phyloP scores from a whole-genome alignment of 2,888 invertebrate genomes.

The Drosophila fungiperda region DNA sequence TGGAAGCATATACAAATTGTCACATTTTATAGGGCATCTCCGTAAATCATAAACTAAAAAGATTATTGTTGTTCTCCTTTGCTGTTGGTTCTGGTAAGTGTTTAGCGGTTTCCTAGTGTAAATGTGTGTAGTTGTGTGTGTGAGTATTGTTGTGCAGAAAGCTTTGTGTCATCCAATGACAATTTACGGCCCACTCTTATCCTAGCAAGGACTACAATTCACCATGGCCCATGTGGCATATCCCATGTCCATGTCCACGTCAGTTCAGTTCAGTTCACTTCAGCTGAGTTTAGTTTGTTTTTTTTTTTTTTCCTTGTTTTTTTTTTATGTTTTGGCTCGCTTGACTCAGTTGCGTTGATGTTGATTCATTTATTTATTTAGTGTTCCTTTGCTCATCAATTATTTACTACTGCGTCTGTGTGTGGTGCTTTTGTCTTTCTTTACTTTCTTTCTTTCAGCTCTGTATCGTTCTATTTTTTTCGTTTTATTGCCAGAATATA shows the following conservation, averaged over 20 bases:
- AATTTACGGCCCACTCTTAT: slow-evolving; percentile 56
- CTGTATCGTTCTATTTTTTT: not conserved
- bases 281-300: slow-evolving; percentile 3
- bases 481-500: slow-evolving; percentile 66
- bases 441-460: not conserved
- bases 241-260: slow-evolving; percentile 26
- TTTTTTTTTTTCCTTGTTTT: slow-evolving; percentile 3
- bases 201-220: slow-evolving; percentile 5
- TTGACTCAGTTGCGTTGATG: slow-evolving; percentile 40
- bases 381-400: slow-evolving; percentile 75
- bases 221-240: slow-evolving; percentile 17
- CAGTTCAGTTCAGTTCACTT: slow-evolving; percentile 20
- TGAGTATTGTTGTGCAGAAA: slow-evolving; percentile 58
- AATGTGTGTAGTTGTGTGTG: not conserved
- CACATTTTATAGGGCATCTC: slow-evolving; percentile 10
- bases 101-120: slow-evolving; percentile 25
- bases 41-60: not conserved
- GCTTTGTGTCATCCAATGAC: slow-evolving; percentile 78
- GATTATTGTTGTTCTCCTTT: not conserved
- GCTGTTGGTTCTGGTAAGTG: slow-evolving; percentile 33
- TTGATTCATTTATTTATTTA: slow-evolving; percentile 79
- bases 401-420: slow-evolving; percentile 59
- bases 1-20: not conserved
- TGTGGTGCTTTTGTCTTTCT: slow-evolving; percentile 42
- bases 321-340: slow-evolving; percentile 1